Conservation (phyloP, 1,140 invertebrate species). For the Andricus grossulariae region DNA sequence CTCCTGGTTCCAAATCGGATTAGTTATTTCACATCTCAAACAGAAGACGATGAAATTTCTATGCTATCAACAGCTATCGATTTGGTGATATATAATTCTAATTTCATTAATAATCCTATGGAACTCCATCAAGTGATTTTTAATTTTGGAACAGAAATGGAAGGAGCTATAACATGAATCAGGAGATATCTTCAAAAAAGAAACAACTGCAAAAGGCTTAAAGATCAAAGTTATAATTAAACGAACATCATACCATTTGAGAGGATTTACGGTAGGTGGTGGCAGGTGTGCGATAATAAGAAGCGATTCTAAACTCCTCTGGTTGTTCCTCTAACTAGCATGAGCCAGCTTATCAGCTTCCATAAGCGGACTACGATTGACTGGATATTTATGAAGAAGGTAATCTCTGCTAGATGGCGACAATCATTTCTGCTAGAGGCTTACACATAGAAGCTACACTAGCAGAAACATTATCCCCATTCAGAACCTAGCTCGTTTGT, state of each 20-base stretch:
- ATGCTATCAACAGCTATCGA: too few relatives aligned
- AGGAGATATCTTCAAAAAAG: neutral
- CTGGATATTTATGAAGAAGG: conserved; percentile 7
- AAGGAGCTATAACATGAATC: too few relatives aligned
- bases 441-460: neutral
- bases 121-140: too few relatives aligned
- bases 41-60: too few relatives aligned
- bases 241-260: neutral
- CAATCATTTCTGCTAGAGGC: neutral
- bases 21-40: too few relatives aligned
- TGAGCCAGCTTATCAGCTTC: conserved; percentile 20
- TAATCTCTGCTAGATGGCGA: neutral
- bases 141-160: too few relatives aligned
- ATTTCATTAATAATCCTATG: too few relatives aligned
- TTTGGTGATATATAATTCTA: too few relatives aligned
- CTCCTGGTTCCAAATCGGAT: too few relatives aligned
- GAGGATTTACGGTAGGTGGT: neutral
- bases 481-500: neutral
- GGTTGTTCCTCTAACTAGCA: conserved; percentile 1
- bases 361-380: conserved; percentile 15
- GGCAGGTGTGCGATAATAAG: neutral
- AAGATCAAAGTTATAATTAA: neutral
- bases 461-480: neutral
- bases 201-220: neutral
- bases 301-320: conserved; percentile 1